Evolutionary conservation across 2,888 invertebrate species (phyloP).

Genomic region (Cheilosia urbana): DNA sequence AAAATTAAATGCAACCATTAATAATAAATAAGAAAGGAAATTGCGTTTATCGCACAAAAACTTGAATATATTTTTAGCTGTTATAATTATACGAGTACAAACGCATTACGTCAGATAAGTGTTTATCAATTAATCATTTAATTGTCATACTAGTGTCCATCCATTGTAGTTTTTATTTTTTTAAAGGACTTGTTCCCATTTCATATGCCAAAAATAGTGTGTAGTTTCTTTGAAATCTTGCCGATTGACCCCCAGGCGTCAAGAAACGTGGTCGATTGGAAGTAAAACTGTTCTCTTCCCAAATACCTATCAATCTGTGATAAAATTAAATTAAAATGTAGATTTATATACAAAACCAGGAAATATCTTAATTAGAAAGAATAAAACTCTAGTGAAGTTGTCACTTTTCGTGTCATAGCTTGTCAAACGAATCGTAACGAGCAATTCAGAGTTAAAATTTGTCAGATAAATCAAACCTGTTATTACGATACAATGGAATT

Average conservation of each 20-base stretch:
- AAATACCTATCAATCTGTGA: neutral
- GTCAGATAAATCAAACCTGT: slow-evolving; percentile 21
- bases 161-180: too few relatives aligned
- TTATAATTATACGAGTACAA: too few relatives aligned
- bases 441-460: slow-evolving; percentile 29
- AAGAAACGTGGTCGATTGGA: neutral
- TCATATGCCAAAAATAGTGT: neutral
- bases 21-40: neutral
- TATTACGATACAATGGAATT: slow-evolving; percentile 40
- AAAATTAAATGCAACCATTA: neutral
- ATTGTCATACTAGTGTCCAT: too few relatives aligned
- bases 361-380: slow-evolving; percentile 38
- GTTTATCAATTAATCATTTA: too few relatives aligned
- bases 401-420: slow-evolving; percentile 4
- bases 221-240: neutral
- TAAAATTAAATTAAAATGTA: too few relatives aligned
- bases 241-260: neutral
- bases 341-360: slow-evolving; percentile 18
- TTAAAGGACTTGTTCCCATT: neutral
- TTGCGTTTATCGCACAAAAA: neutral
- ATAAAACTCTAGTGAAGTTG: slow-evolving; percentile 20
- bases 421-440: slow-evolving; percentile 35
- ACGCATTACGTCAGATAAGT: too few relatives aligned
- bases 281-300: neutral
- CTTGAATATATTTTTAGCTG: too few relatives aligned